A percentile compares a stretch with the other conserved stretches of the same genome.
These are phyloP conservation scores for Zaprionus vittiger DNA, from an alignment of 1,140 invertebrate genomes.

Conservation along the genomic window DNA sequence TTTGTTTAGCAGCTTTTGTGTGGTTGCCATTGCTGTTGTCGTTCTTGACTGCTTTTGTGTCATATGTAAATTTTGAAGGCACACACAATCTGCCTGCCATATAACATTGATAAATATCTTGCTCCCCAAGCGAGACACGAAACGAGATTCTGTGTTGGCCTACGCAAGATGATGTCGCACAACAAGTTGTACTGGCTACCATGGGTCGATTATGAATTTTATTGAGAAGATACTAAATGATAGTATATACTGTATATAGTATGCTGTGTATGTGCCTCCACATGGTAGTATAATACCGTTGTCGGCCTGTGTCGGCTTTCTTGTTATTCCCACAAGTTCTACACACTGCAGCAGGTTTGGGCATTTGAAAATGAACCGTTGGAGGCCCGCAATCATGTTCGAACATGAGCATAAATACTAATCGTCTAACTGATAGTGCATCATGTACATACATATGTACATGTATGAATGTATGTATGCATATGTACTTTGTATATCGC, in stretches of 20 bases:
- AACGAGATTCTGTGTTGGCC: slow-evolving; percentile 70
- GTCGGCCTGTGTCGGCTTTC: neutral
- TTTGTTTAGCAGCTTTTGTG: slow-evolving; percentile 51
- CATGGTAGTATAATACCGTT: slow-evolving; percentile 61
- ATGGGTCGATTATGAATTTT: slow-evolving; percentile 68
- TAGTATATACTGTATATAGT: slow-evolving; percentile 12
- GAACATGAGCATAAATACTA: slow-evolving; percentile 29
- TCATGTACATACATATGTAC: neutral
- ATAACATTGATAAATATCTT: slow-evolving; percentile 48
- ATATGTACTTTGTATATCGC: neutral
- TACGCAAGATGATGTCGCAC: slow-evolving; percentile 44
- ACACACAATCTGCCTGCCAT: slow-evolving; percentile 36
- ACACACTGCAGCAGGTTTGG: slow-evolving; percentile 41
- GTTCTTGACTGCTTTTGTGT: slow-evolving; percentile 48
- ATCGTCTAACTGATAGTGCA: slow-evolving; percentile 2
- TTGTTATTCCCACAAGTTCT: neutral
- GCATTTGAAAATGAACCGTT: slow-evolving; percentile 25
- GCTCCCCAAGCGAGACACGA: slow-evolving; percentile 3
- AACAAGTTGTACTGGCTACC: slow-evolving; percentile 72
- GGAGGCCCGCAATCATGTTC: slow-evolving; percentile 20
- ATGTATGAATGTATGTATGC: neutral
- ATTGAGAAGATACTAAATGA: slow-evolving; percentile 56
- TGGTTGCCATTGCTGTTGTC: neutral
- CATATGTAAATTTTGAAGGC: slow-evolving; percentile 68
- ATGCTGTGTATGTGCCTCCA: neutral